phyloP scores from a whole-genome alignment of 2,797 vertebrate genomes.

The Macropus fuliginosus region DNA sequence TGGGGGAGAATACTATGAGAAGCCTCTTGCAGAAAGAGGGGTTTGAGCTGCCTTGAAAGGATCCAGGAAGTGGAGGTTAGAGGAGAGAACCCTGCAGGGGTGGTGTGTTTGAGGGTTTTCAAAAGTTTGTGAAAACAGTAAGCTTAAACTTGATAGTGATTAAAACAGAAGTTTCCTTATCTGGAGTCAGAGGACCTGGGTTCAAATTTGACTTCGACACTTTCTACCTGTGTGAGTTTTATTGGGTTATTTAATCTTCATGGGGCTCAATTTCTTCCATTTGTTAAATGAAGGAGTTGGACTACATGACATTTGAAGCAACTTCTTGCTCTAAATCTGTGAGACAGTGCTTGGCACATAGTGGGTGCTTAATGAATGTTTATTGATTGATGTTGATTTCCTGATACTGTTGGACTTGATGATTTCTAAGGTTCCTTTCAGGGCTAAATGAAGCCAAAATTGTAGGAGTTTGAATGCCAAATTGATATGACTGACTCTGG shows the following conservation, averaged over 20 bases:
- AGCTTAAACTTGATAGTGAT: not conserved
- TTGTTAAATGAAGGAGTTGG: not conserved
- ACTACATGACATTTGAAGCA: not conserved
- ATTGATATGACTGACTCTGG: slow-evolving; percentile 11
- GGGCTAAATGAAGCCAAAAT: not conserved
- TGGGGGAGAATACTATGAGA: not conserved
- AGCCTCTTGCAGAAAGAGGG: not conserved
- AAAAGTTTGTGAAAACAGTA: not conserved
- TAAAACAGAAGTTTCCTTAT: not conserved
- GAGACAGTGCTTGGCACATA: not conserved
- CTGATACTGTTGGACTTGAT: not conserved
- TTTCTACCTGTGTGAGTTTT: not conserved
- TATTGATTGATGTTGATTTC: not conserved
- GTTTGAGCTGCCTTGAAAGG: not conserved
- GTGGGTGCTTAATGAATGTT: not conserved
- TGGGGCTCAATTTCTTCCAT: not conserved
- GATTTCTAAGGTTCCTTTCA: not conserved
- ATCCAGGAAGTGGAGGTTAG: not conserved
- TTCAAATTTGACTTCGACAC: not conserved
- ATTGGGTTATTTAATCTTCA: not conserved
- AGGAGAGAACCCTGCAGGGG: not conserved
- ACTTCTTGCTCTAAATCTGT: not conserved
- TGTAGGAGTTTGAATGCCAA: slow-evolving; percentile 24
- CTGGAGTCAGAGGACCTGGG: too few species aligned
- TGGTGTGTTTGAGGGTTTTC: not conserved